Conservation (phyloP, 2,797 vertebrate genomes). For the Hemibagrus guttatus region DNA sequence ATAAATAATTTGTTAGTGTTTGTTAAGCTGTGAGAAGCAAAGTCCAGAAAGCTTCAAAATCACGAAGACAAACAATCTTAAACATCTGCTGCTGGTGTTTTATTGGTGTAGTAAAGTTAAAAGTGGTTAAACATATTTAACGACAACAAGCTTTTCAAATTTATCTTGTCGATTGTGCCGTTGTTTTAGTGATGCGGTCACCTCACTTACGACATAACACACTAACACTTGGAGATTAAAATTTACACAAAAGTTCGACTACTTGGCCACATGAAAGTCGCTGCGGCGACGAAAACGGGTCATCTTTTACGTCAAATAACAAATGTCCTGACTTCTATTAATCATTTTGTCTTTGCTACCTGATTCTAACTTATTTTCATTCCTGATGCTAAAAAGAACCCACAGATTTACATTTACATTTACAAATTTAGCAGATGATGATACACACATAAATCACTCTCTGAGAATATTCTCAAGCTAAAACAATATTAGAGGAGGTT, state of each 20-base stretch:
- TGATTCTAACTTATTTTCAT: not conserved
- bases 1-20: not conserved
- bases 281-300: not conserved
- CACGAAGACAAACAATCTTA: not conserved
- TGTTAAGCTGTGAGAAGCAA: not conserved
- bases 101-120: not conserved
- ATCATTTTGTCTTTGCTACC: not conserved
- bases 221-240: not conserved
- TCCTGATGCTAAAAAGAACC: not conserved
- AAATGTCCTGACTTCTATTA: not conserved
- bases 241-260: not conserved
- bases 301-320: not conserved
- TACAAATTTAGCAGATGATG: not conserved
- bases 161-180: not conserved
- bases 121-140: not conserved
- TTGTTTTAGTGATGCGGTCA: not conserved
- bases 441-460: not conserved
- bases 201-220: not conserved
- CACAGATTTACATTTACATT: not conserved
- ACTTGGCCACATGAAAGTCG: not conserved
- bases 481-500: not conserved
- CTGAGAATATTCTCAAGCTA: not conserved
- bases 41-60: not conserved
- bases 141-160: not conserved
- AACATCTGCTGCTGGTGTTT: not conserved